Conservation (phyloP, 92 coral and sea anemone genomes). For the Actinernus sp. region DNA sequence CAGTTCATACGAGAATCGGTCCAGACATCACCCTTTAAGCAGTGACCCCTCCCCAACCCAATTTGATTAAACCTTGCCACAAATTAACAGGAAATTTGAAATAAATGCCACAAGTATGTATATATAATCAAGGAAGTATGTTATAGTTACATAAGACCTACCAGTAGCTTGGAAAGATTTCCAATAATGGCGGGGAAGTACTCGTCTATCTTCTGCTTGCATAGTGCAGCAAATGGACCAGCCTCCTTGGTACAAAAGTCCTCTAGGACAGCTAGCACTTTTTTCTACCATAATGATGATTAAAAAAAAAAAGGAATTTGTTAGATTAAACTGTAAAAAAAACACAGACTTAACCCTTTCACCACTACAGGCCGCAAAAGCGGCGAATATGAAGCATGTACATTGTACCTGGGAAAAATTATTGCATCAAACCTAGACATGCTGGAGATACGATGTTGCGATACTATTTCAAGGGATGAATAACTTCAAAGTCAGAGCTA, state of each 20-base stretch:
- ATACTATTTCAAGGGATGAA: too few relatives aligned
- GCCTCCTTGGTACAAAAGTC: neutral
- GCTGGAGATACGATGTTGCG: too few relatives aligned
- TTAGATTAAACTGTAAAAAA: too few relatives aligned
- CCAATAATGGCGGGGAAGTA: neutral
- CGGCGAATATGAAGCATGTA: too few relatives aligned
- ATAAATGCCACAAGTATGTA: neutral
- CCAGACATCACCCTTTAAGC: neutral
- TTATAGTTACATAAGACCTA: neutral
- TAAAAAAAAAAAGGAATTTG: neutral
- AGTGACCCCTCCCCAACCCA: neutral
- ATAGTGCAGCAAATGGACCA: neutral
- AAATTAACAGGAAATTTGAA: neutral
- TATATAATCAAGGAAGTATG: neutral
- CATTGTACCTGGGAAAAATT: too few relatives aligned
- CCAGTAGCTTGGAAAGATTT: neutral
- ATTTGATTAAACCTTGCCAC: neutral
- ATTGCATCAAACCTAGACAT: too few relatives aligned
- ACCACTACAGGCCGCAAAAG: too few relatives aligned
- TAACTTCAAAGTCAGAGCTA: too few relatives aligned
- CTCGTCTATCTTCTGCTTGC: neutral
- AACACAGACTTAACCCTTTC: too few relatives aligned
- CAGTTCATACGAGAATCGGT: too few relatives aligned
- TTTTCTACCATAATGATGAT: neutral
- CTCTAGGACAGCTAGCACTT: neutral